Percentiles rank a stretch among this genome's conserved stretches.
These are phyloP conservation scores for Nannoperca australis DNA, from an alignment of 2,797 vertebrate species.

Conservation along the genomic window DNA sequence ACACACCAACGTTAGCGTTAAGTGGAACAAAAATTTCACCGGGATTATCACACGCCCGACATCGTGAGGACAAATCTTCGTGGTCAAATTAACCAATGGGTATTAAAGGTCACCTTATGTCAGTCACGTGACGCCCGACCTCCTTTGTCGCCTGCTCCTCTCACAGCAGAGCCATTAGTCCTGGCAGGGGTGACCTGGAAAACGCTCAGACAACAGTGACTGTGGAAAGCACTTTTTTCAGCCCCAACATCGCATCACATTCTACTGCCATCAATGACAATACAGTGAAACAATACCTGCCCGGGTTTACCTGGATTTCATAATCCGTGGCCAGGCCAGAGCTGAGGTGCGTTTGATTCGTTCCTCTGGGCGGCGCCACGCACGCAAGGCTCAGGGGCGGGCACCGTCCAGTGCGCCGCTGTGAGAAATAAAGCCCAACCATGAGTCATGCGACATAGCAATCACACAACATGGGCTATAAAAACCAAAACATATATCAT, in stretches of 20 bases:
- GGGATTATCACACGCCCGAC: background rate
- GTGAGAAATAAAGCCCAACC: conserved; percentile 86
- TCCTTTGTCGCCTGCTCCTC: conserved; percentile 45
- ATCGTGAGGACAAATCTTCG: background rate
- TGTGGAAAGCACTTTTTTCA: conserved; percentile 48
- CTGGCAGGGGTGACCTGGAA: conserved; percentile 75
- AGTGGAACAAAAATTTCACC: background rate
- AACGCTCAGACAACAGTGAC: conserved; percentile 83
- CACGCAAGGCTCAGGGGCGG: conserved; percentile 64
- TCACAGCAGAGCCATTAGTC: conserved; percentile 55
- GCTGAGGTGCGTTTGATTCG: conserved; percentile 62
- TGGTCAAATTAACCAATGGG: background rate
- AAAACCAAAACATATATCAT: background rate
- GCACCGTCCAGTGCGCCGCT: conserved; percentile 82
- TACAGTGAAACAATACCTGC: conserved; percentile 70
- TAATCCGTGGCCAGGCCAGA: conserved; percentile 64
- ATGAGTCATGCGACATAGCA: conserved; percentile 74
- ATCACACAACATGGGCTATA: conserved; percentile 33
- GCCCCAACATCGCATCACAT: conserved; percentile 47
- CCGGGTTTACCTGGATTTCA: conserved; percentile 83
- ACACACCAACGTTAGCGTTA: background rate
- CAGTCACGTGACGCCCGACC: conserved; percentile 49
- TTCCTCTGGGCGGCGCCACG: conserved; percentile 65
- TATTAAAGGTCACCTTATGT: conserved; percentile 65
- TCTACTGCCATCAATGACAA: conserved; percentile 55